Evolutionary conservation across 2,888 invertebrate genomes (phyloP), one percentile per base, ranked within the genome.

Genomic region (Actias luna): DNA sequence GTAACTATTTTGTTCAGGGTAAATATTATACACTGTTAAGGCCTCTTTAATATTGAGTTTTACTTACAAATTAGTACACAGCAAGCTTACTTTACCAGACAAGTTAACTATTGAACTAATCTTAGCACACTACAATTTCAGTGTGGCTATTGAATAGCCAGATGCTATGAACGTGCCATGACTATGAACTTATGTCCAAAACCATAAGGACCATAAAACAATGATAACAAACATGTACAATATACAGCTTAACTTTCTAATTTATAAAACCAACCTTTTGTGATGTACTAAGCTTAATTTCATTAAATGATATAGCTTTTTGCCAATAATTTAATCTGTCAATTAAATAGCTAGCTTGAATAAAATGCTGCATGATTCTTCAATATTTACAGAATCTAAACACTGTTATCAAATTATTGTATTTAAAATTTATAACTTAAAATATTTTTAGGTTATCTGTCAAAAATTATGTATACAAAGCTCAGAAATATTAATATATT

Each of bases 241-340:
- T 18, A 46, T 2, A 25, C 22, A 25, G 46, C 25, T 50, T 46
- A 46, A 22, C 22, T 50, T 50, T 50, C 25, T 25, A 50, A 50
- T 25, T 1, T 50, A 50, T 12, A 61, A 67, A 58, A 74, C 71
- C 71, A 84, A 96, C 95, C 94, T 96, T 96, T 88, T 96, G 95
- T 62, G 95, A 94, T 70, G 94, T 94, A 68, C 95, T 93, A 72
- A 96, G 85, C 65, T 93, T 89, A 71, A 94, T 85, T 78, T 94
- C 85, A 73, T 78, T 85, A 73, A 88, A 88, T 60, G 88, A 85
- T 67, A 92, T 74, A 63, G 84, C 79, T 67, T 93, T 92, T 69
- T 91, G 93, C 79, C 94, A 88, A 72, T 92, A 84, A 72, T 93
- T 93, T 67, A 94, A 77, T 82, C 94, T 93, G 66, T 93, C 93